Evolutionary conservation across 2,113 vertebrate species (phyloP).

Genomic region (Sisor rabdophorus): DNA sequence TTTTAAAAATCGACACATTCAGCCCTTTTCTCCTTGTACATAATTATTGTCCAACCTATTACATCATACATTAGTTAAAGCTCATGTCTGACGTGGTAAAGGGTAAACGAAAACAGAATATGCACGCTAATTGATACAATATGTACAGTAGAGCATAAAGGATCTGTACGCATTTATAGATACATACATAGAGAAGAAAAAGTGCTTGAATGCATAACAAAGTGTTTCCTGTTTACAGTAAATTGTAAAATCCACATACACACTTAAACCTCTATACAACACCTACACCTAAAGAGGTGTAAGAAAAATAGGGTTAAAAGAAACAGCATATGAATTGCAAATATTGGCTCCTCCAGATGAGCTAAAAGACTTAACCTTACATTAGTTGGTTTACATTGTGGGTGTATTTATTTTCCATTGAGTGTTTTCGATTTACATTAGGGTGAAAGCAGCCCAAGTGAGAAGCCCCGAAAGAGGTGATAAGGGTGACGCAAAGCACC

Average conservation of each 20-base stretch:
- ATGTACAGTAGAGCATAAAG: slow-evolving; percentile 53
- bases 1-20: slow-evolving; percentile 12
- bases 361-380: slow-evolving; percentile 1
- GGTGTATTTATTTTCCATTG: no score
- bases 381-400: slow-evolving; percentile 8
- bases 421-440: not conserved
- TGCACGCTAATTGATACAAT: slow-evolving; percentile 54
- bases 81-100: slow-evolving; percentile 58
- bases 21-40: slow-evolving; percentile 46
- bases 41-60: slow-evolving; percentile 46
- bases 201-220: slow-evolving; percentile 65
- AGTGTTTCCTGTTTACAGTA: slow-evolving; percentile 23
- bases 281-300: slow-evolving; percentile 41
- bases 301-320: not conserved
- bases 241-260: slow-evolving; percentile 46
- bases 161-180: slow-evolving; percentile 51
- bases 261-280: slow-evolving; percentile 34
- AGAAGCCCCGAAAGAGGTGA: not conserved
- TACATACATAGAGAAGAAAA: slow-evolving; percentile 54
- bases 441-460: not conserved
- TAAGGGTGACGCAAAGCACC: not conserved
- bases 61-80: slow-evolving; percentile 55
- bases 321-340: not conserved
- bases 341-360: not conserved
- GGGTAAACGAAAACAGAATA: slow-evolving; percentile 43